Conservation (phyloP, 1,140 invertebrate species). For the Sycophaga agraensis region DNA sequence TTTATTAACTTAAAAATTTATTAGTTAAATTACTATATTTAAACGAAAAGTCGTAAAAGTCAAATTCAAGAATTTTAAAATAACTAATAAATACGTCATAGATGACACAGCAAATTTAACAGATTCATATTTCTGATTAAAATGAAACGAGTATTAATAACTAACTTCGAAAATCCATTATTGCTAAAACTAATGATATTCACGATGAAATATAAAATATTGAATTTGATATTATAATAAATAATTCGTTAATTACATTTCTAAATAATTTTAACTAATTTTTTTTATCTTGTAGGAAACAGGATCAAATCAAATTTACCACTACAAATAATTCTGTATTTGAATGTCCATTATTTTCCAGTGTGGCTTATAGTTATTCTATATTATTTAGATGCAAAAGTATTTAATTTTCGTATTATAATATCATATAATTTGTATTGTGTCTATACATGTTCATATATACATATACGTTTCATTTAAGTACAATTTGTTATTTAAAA, state of each 20-base stretch:
- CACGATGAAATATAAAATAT: neutral
- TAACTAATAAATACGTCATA: too few species aligned
- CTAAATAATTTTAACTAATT: conserved; percentile 2
- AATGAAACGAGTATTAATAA: too few species aligned
- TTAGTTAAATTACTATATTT: too few species aligned
- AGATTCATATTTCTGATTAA: too few species aligned
- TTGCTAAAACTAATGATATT: neutral
- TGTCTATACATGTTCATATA: neutral
- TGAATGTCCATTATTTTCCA: conserved; percentile 74
- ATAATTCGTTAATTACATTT: neutral
- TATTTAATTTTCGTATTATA: conserved; percentile 39
- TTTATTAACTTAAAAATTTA: too few species aligned
- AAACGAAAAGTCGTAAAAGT: too few species aligned
- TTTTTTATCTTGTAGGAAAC: conserved; percentile 47
- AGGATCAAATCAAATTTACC: conserved; percentile 67
- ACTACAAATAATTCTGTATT: conserved; percentile 81
- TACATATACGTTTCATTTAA: too few species aligned
- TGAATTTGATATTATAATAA: neutral
- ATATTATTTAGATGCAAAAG: conserved; percentile 66
- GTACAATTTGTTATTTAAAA: conserved; percentile 1
- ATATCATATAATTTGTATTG: conserved; percentile 10
- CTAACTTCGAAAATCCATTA: too few species aligned
- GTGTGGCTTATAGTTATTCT: conserved; percentile 70
- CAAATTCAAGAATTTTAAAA: too few species aligned
- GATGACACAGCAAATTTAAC: too few species aligned